phyloP scores from a whole-genome alignment of 2,113 vertebrate species.

The Acanthisitta chloris region DNA sequence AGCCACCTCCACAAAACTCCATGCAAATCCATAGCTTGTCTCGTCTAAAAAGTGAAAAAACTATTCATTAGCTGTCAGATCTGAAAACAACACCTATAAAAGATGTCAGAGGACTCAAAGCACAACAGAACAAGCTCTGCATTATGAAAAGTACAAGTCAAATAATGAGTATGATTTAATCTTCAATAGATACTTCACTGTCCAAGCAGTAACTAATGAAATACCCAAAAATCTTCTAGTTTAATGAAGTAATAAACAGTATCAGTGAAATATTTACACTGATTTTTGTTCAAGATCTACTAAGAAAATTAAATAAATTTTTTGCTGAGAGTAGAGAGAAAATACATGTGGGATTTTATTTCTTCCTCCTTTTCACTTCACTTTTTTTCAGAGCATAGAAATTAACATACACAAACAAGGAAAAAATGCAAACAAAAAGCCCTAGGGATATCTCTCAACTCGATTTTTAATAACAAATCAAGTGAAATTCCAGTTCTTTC shows the following conservation, averaged over 20 bases:
- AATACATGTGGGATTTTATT: neutral
- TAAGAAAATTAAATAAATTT: neutral
- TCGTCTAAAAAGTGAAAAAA: conserved; percentile 78
- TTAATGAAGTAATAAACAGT: neutral
- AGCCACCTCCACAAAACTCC: conserved; percentile 96
- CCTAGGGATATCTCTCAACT: neutral
- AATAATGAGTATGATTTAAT: neutral
- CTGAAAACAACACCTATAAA: neutral
- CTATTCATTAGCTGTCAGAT: conserved; percentile 3
- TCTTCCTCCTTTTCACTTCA: neutral
- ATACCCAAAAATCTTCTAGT: neutral
- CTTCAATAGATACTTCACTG: neutral
- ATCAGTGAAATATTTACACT: neutral
- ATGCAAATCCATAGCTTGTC: conserved; percentile 99
- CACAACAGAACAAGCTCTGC: neutral
- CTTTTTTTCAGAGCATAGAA: neutral
- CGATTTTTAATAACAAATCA: neutral
- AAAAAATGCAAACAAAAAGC: neutral
- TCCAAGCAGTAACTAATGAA: neutral
- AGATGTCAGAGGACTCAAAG: neutral
- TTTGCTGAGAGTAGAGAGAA: neutral
- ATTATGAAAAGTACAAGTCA: neutral
- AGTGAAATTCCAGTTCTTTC: neutral
- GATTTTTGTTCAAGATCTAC: neutral
- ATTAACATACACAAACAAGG: neutral